Base-by-base conservation (phyloP, 2,888 invertebrate genomes). In the Diploptera punctata region DNA sequence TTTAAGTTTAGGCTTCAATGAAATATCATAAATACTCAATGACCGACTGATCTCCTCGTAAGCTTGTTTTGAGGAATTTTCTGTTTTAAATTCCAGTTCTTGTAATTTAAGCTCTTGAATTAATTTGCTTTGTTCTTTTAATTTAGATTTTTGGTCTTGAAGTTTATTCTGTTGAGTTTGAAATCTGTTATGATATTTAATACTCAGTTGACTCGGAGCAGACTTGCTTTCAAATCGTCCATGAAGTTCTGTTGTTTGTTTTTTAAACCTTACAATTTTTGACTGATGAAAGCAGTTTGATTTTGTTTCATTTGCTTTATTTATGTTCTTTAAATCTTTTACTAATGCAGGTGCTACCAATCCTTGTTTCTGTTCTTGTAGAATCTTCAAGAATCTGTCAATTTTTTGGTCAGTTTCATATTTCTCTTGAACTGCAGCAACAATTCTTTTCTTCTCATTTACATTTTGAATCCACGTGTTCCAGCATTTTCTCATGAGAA, bases 81-180 rank as follows among this genome's bases (percentile, higher is more conserved):
- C 85, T 0, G 90, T 86, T 71, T 90, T 90, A 76, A 90, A 88
- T 57, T 89, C 83, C 29, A 93, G 86, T 81, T 89, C 90, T 72
- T 90, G 89, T 68, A 92, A 83, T 79, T 90, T 91, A 0, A 93
- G 81, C 79, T 92, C 89, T 80, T 91, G 89, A 72, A 93, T 93
- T n/a, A 91, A 79, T 77, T 88, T 87, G 76, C 89, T 89, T 80
- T 93, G 92, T 73, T 91, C 88, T 73, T 90, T 88, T 73, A 93
- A 80, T 82, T 92, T 92, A 1, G 86, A 82, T 79, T 88, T 90
- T 80, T 93, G 93, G 31, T 89, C 81, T 31, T 91, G 89, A 73
- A 93, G 93, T 54, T 93, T 90, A 76, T 88, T 87, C 79, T 90
- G 90, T 80, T 93, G 93, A 10, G 90, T 86, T 81, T 88, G 88